phyloP scores from a whole-genome alignment of 2,797 vertebrate species.

The Tympanoctomys barrerae region DNA sequence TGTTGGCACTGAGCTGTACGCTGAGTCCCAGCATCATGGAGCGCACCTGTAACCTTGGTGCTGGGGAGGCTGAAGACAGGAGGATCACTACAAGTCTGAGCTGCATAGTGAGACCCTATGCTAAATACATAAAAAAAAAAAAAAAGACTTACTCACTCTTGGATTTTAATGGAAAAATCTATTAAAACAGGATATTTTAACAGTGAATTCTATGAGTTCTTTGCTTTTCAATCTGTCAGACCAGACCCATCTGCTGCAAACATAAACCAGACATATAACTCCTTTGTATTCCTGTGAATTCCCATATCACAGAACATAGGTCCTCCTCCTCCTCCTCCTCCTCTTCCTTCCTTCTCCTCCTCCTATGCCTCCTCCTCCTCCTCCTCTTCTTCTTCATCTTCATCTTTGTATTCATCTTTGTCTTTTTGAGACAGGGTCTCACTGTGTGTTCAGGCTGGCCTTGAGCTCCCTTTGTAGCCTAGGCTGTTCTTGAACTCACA shows the following conservation, averaged over 20 bases:
- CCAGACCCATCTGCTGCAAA: background rate
- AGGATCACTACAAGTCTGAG: too few species aligned
- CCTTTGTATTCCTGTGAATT: background rate
- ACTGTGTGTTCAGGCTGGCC: too few species aligned
- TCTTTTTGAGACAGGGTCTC: too few species aligned
- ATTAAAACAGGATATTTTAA: constrained; percentile 35
- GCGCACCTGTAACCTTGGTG: too few species aligned
- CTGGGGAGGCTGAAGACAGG: too few species aligned
- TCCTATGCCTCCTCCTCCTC: background rate
- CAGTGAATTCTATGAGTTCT: constrained; percentile 21
- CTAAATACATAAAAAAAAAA: too few species aligned
- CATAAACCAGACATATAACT: background rate
- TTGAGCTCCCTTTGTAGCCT: too few species aligned
- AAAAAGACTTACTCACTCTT: background rate
- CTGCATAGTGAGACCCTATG: too few species aligned
- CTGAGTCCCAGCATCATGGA: too few species aligned
- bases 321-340: background rate
- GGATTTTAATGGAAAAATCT: constrained; percentile 35
- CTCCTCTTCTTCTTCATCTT: background rate
- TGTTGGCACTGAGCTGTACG: too few species aligned
- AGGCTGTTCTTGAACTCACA: too few species aligned
- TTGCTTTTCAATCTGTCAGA: constrained; percentile 32
- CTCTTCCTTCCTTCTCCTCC: background rate
- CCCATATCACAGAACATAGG: background rate
- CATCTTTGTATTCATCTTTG: too few species aligned